A percentile compares a stretch with the other conserved stretches of the same genome.
Evolutionary conservation across 2,888 invertebrate genomes (phyloP).

Genomic region (Lutraria lutraria): DNA sequence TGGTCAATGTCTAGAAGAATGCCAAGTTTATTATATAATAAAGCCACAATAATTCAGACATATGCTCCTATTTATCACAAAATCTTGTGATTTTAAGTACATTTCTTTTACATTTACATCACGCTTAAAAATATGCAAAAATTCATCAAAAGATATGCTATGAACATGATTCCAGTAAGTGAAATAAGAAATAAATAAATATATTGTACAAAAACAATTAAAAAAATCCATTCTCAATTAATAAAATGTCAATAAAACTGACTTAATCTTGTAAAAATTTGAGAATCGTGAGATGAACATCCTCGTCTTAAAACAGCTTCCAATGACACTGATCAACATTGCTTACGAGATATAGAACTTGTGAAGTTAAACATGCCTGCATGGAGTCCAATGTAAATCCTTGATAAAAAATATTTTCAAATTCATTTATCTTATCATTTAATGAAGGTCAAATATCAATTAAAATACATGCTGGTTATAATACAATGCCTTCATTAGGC

Average conservation of each 20-base stretch:
- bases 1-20: neutral
- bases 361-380: no score
- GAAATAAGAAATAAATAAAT: slow-evolving; percentile 21
- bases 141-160: slow-evolving; percentile 11
- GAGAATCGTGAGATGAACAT: neutral
- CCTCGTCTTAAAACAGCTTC: neutral
- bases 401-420: no score
- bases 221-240: neutral
- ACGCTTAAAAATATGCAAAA: slow-evolving; percentile 7
- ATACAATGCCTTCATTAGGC: no score
- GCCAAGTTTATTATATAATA: neutral
- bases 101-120: neutral
- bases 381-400: no score
- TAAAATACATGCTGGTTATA: no score
- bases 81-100: neutral
- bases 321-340: neutral
- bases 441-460: no score
- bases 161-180: neutral
- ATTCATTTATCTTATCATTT: no score
- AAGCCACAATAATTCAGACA: neutral
- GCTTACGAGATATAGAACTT: no score
- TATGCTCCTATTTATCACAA: neutral
- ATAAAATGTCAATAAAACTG: slow-evolving; percentile 16
- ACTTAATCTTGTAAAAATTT: slow-evolving; percentile 5
- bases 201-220: neutral